Evolutionary conservation across 1,140 invertebrate genomes (phyloP).

Genomic region (Papilio polytes): DNA sequence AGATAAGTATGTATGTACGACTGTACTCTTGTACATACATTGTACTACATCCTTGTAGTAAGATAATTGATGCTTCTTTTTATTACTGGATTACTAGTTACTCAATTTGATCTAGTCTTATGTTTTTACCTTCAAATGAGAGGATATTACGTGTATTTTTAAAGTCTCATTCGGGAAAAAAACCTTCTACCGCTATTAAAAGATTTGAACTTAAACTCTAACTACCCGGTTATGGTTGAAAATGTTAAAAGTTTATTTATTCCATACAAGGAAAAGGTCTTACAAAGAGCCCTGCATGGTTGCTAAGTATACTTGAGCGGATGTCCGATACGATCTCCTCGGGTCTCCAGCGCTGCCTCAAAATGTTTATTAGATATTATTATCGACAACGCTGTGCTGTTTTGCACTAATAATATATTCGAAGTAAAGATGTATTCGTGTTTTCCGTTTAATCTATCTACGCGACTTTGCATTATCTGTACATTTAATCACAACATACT

Average conservation of each 20-base stretch:
- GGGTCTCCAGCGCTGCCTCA: background rate
- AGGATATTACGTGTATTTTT: background rate
- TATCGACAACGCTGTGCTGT: background rate
- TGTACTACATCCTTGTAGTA: no score
- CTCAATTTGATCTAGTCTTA: no score
- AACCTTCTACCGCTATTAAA: background rate
- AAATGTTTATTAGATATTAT: slow-evolving; percentile 23
- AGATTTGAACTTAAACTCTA: background rate
- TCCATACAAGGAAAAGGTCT: background rate
- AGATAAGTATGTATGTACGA: background rate
- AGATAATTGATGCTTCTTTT: no score
- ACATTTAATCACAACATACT: background rate
- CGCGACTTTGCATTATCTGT: background rate
- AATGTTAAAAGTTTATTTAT: background rate
- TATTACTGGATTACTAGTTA: no score
- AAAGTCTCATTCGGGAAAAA: background rate
- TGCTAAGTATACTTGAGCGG: slow-evolving; percentile 12
- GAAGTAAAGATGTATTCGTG: background rate
- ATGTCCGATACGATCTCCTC: slow-evolving; percentile 9
- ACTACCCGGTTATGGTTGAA: background rate
- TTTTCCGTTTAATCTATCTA: slow-evolving; percentile 15
- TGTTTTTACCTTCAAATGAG: no score
- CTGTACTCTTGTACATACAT: no score
- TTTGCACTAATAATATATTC: slow-evolving; percentile 8
- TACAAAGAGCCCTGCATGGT: background rate